Evolutionary conservation across 2,797 vertebrate species (phyloP).

Genomic region (Harpagifer antarcticus): DNA sequence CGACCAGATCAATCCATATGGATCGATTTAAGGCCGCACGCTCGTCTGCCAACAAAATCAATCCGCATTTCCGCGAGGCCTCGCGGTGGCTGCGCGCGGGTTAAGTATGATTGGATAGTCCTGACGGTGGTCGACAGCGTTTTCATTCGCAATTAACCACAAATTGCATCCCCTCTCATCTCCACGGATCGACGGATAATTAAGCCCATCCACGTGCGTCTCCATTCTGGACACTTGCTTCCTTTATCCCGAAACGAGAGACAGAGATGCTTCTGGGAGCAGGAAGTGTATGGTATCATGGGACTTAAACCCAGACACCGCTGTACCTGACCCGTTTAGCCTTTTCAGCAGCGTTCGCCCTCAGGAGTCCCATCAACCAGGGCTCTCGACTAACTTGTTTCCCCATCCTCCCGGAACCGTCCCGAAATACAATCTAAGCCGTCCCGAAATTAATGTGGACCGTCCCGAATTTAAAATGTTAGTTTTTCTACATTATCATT

Average conservation of each 20-base stretch:
- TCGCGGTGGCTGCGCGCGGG: conserved; percentile 51
- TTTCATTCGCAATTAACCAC: conserved; percentile 84
- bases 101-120: conserved; percentile 77
- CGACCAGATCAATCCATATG: conserved; percentile 66
- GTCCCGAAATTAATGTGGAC: too few relatives aligned
- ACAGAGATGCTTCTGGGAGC: not conserved
- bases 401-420: too few relatives aligned
- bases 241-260: not conserved
- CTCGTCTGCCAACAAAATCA: conserved; percentile 68
- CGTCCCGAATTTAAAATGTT: too few relatives aligned
- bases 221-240: conserved; percentile 39
- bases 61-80: conserved; percentile 75
- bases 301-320: conserved; percentile 43
- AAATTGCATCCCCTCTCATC: conserved; percentile 80
- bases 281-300: conserved; percentile 60
- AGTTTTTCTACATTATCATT: too few relatives aligned
- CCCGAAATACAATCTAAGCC: too few relatives aligned
- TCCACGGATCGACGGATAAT: conserved; percentile 78
- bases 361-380: conserved; percentile 34
- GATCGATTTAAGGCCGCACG: conserved; percentile 69
- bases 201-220: conserved; percentile 61
- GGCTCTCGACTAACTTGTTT: too few relatives aligned
- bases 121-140: conserved; percentile 44
- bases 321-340: conserved; percentile 52
- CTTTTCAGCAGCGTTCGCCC: conserved; percentile 45